These are phyloP conservation scores for Carettochelys insculpta DNA, from an alignment of 2,113 vertebrate species.

Conservation along the genomic window DNA sequence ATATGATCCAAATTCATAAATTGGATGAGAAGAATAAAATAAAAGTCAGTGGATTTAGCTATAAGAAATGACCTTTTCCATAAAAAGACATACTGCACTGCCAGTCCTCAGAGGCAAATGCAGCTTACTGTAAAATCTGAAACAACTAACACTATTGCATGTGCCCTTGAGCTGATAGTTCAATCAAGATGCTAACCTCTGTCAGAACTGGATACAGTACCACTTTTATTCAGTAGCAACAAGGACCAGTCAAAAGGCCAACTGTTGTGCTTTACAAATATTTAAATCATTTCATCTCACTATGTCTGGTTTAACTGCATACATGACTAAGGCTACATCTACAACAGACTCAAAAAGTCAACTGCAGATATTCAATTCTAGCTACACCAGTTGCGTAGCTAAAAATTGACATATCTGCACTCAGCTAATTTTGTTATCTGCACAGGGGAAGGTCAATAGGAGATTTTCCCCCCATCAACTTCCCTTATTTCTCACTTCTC, in stretches of 20 bases:
- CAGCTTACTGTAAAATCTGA: rapidly evolving
- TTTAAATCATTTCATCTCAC: neutral
- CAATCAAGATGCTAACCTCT: neutral
- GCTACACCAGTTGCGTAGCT: too few species aligned
- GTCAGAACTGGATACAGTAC: neutral
- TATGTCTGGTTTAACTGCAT: neutral
- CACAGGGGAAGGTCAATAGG: too few species aligned
- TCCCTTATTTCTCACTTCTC: too few species aligned
- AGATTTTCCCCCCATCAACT: too few species aligned
- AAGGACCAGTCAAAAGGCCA: neutral
- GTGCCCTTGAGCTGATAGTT: neutral
- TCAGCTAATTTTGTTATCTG: too few species aligned
- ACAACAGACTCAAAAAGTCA: too few species aligned
- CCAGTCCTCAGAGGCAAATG: neutral
- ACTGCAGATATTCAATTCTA: too few species aligned
- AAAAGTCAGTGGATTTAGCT: neutral
- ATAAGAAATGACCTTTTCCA: neutral
- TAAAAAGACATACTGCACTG: neutral
- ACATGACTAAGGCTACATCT: neutral
- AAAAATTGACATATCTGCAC: too few species aligned
- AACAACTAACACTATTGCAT: neutral
- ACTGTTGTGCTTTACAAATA: neutral
- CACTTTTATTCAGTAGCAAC: neutral
- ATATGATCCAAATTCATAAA: neutral
- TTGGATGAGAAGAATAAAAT: neutral